Conservation (phyloP, 2,797 vertebrate species). For the Lateolabrax maculatus region DNA sequence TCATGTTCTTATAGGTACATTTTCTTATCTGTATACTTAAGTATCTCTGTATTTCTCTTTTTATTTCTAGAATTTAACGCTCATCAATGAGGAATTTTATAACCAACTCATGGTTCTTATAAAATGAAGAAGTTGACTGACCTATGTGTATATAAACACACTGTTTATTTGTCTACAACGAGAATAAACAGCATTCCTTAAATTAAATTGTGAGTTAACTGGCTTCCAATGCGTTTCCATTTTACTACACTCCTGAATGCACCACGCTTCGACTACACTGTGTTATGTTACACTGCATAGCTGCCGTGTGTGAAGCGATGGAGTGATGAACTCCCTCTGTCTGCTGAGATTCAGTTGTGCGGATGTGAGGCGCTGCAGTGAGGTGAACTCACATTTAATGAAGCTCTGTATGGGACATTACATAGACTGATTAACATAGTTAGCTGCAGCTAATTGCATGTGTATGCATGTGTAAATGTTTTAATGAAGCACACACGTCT, state of each 20-base stretch:
- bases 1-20: not conserved
- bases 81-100: not conserved
- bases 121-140: not conserved
- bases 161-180: not conserved
- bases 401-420: not conserved
- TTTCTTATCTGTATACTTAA: not conserved
- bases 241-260: not conserved
- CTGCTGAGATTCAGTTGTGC: conserved; percentile 2
- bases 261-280: not conserved
- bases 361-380: not conserved
- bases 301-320: not conserved
- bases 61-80: not conserved
- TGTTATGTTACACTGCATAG: not conserved
- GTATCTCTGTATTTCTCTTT: not conserved
- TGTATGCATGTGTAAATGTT: not conserved
- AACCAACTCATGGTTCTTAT: not conserved
- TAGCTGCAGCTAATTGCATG: not conserved
- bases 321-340: not conserved
- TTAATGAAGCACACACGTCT: not conserved
- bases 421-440: not conserved
- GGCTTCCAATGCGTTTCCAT: not conserved
- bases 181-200: not conserved
- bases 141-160: not conserved
- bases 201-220: not conserved
- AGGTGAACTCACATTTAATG: not conserved